Evolutionary conservation across 2,888 invertebrate genomes (phyloP), one percentile per base, ranked within the genome.

Genomic region (Tetragonisca angustula): DNA sequence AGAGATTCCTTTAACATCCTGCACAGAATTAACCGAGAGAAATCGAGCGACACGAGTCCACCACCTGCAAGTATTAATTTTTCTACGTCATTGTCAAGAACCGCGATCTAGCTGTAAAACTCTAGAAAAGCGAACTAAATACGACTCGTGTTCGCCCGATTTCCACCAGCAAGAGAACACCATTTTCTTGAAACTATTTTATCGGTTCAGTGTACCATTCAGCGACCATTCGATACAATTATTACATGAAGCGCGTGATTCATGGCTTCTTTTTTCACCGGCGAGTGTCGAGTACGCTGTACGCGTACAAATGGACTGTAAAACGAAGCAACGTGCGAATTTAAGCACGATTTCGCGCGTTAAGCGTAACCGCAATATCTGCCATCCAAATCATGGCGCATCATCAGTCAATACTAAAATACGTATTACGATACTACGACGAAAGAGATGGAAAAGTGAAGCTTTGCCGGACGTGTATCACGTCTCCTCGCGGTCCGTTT

Each of bases 241-340:
- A 59, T 56, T 27, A 43, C 43, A 43, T 56, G 59, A 24, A 24
- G 52, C 15, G 11, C 54, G 43, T 67, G n/a, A 13, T 67, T 27
- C n/a, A 15, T 15, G 61, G 78, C 76, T 76, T 50, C 36, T 64
- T 64, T 56, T 56, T 74, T 59, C 59, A n/a, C 79, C 72, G 72
- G 27, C 84, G 89, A 89, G 59, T 85, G 52, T 87, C 89, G 89
- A 89, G 89, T 89, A 79, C 88, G 87, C 79, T 87, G 68, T 71
- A 81, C 80, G 81, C 81, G 62, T 59, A 50, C 52, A 21, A 72
- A 76, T 75, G 68, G 61, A 72, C 59, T 80, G 87, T 78, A 80
- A 84, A 83, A 43, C 72, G 73, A 67, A 76, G 56, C 21, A 72
- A 84, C 74, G 19, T 83, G 84, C 81, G 77, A 88, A 84, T 87